Conservation (phyloP, 2,888 invertebrate genomes). For the Mantis religiosa region DNA sequence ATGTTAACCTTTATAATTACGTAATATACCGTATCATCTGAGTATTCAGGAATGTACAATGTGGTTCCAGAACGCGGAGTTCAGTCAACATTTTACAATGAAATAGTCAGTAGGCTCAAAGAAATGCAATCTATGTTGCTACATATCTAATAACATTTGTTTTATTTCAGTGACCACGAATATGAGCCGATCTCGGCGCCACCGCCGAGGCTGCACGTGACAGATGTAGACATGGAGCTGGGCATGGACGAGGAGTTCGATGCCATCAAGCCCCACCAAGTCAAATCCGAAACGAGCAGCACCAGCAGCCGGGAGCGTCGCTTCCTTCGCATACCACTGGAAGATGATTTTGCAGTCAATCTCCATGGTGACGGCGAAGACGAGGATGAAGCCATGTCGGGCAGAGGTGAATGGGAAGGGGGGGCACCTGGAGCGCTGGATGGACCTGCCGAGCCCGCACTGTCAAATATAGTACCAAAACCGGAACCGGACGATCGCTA, state of each 20-base stretch:
- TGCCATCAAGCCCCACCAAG: slow-evolving; percentile 23
- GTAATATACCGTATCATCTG: no score
- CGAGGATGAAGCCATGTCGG: slow-evolving; percentile 45
- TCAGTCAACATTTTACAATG: no score
- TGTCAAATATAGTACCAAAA: slow-evolving; percentile 54
- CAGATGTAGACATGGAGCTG: slow-evolving; percentile 33
- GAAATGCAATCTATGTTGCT: no score
- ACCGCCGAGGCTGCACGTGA: slow-evolving; percentile 35
- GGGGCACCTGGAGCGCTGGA: slow-evolving; percentile 39
- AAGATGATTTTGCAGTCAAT: slow-evolving; percentile 42
- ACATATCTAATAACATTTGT: not conserved
- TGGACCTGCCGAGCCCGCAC: slow-evolving; percentile 32
- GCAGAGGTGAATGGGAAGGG: slow-evolving; percentile 44
- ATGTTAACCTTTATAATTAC: no score
- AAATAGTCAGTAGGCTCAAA: no score
- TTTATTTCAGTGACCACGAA: slow-evolving; percentile 75
- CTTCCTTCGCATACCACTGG: slow-evolving; percentile 36
- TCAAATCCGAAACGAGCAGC: slow-evolving; percentile 27
- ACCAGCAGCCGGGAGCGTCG: slow-evolving; percentile 31
- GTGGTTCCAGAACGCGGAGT: no score
- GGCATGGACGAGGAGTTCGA: slow-evolving; percentile 35
- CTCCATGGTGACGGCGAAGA: slow-evolving; percentile 41
- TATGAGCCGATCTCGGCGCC: slow-evolving; percentile 85
- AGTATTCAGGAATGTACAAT: no score
- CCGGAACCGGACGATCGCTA: slow-evolving; percentile 41